phyloP scores from a whole-genome alignment of 2,888 invertebrate genomes.

The Chymomyza procnemis region DNA sequence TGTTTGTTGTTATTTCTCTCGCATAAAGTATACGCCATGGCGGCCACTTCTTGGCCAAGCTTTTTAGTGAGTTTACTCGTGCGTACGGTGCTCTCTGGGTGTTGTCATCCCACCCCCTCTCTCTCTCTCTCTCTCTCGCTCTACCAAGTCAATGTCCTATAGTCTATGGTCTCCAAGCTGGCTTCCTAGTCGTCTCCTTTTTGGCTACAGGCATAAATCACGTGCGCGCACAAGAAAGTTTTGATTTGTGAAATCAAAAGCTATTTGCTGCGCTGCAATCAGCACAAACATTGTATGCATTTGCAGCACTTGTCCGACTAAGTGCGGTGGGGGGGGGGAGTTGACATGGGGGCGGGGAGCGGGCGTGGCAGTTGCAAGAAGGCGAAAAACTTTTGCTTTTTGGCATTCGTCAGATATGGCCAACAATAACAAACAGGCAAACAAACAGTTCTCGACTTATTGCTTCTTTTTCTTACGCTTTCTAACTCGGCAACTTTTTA shows the following conservation, averaged over 20 bases:
- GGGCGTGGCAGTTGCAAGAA: background rate
- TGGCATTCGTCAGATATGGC: conserved; percentile 72
- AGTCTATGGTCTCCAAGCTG: background rate
- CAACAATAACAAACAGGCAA: conserved; percentile 37
- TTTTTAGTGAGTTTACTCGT: conserved; percentile 38
- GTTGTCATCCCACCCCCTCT: conserved; percentile 35
- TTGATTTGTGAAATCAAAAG: conserved; percentile 77
- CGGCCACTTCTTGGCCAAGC: background rate
- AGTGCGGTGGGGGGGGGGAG: background rate
- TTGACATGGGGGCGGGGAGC: background rate
- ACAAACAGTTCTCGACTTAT: background rate
- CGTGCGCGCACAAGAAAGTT: conserved; percentile 76
- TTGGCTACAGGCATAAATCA: conserved; percentile 74
- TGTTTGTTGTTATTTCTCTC: background rate
- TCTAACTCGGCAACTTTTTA: background rate
- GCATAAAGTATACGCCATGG: background rate
- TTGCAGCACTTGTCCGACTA: conserved; percentile 12
- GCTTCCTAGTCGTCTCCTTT: background rate
- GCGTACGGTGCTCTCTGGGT: conserved; percentile 47
- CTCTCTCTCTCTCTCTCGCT: conserved; percentile 32
- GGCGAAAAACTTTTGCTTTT: conserved; percentile 63
- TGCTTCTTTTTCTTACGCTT: background rate
- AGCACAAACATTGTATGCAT: conserved; percentile 72
- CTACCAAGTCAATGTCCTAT: background rate
- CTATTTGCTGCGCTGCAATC: conserved; percentile 71